phyloP scores from a whole-genome alignment of 2,113 vertebrate species.

The Ceyx melanurus region DNA sequence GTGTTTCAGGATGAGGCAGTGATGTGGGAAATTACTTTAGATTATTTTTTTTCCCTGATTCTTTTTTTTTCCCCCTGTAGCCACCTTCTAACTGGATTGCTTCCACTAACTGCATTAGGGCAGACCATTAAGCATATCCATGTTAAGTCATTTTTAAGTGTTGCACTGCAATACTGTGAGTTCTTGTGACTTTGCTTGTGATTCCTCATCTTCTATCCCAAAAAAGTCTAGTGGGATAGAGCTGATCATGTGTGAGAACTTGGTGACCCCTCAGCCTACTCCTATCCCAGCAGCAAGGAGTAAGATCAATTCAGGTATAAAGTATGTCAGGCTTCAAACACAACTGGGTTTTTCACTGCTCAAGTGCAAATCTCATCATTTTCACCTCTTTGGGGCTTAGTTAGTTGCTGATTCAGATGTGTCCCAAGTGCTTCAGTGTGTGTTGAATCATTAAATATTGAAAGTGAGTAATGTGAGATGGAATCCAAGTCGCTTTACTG shows the following conservation, averaged over 20 bases:
- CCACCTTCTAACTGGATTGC: not conserved
- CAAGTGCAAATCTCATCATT: not conserved
- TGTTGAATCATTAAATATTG: slow-evolving; percentile 16
- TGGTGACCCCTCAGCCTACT: slow-evolving; percentile 29
- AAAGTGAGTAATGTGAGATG: not conserved
- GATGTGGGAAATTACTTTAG: slow-evolving; percentile 3
- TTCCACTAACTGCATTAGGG: slow-evolving; percentile 28
- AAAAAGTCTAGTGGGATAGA: not conserved
- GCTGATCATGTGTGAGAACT: slow-evolving; percentile 2
- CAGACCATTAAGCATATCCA: not conserved
- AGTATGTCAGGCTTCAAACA: not conserved
- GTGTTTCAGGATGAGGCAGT: slow-evolving; percentile 1
- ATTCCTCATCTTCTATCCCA: not conserved
- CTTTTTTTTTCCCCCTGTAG: not conserved
- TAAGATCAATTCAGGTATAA: not conserved
- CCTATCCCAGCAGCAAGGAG: not conserved
- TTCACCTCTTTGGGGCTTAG: not conserved
- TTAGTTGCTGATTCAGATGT: not conserved
- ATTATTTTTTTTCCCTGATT: not conserved
- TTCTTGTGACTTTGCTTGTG: slow-evolving; percentile 16
- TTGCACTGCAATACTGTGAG: not conserved
- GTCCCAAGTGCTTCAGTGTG: not conserved
- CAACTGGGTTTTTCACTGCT: not conserved
- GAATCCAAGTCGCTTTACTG: not conserved
- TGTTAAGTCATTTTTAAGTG: not conserved